Evolutionary conservation across 2,797 vertebrate species (phyloP).

Genomic region (Neosilurus hyrtlii): DNA sequence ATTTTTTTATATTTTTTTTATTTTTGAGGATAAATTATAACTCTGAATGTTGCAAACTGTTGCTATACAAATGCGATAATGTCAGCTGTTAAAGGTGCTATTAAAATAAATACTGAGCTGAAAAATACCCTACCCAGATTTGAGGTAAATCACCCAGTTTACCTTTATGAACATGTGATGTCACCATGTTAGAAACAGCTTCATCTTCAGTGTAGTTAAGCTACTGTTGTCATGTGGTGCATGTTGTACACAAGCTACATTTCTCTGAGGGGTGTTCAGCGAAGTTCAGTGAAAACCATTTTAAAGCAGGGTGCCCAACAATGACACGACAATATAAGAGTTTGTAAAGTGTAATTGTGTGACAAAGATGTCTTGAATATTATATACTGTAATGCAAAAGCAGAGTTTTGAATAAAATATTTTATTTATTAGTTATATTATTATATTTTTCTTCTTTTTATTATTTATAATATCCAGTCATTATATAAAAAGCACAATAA

Average conservation of each 20-base stretch:
- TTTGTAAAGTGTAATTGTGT: too few relatives aligned
- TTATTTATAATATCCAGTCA: background rate
- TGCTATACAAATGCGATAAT: background rate
- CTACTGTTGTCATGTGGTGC: constrained; percentile 1
- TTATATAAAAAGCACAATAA: background rate
- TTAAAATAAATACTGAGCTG: background rate
- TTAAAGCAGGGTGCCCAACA: background rate
- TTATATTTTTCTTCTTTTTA: background rate
- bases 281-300: background rate
- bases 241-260: background rate
- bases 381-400: background rate
- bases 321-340: background rate
- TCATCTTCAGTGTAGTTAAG: background rate
- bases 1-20: background rate
- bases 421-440: background rate
- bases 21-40: background rate
- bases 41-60: background rate
- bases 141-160: background rate
- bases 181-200: background rate
- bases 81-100: background rate
- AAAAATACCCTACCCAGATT: background rate
- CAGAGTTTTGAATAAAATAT: background rate
- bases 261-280: background rate
- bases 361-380: background rate
- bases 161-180: too few relatives aligned